Evolutionary conservation across 2,113 vertebrate genomes (phyloP).

Genomic region (Anser cygnoides): DNA sequence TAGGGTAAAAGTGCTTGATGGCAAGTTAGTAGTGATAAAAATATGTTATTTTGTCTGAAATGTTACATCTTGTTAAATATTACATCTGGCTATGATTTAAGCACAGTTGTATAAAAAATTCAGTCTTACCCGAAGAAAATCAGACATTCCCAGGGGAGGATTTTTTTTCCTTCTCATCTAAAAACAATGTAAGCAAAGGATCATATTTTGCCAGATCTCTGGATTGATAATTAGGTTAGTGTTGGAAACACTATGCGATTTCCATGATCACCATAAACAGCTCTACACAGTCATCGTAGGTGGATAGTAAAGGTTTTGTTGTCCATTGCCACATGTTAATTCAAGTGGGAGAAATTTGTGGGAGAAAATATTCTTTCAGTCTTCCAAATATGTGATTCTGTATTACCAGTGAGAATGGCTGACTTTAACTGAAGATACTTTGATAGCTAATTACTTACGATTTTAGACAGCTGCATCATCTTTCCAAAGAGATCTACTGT

Average conservation of each 20-base stretch:
- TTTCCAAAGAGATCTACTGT: neutral
- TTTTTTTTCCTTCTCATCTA: neutral
- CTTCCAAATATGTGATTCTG: neutral
- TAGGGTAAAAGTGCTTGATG: neutral
- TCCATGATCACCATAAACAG: neutral
- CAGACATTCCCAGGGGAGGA: neutral
- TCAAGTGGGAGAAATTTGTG: neutral
- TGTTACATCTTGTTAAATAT: neutral
- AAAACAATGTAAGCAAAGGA: neutral
- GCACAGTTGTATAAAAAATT: neutral
- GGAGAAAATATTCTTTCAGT: neutral
- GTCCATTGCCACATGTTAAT: neutral
- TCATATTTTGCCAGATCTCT: neutral
- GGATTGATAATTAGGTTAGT: neutral
- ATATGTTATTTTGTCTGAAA: neutral
- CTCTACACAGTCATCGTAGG: neutral
- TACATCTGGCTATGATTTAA: neutral
- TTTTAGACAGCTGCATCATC: neutral
- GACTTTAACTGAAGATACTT: neutral
- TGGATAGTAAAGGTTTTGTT: neutral
- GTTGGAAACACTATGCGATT: neutral
- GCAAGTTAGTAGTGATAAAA: neutral
- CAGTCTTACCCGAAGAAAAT: neutral
- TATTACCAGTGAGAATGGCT: neutral
- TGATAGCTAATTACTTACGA: neutral